Evolutionary conservation across 2,113 vertebrate genomes (phyloP).

Genomic region (Alosa alosa): DNA sequence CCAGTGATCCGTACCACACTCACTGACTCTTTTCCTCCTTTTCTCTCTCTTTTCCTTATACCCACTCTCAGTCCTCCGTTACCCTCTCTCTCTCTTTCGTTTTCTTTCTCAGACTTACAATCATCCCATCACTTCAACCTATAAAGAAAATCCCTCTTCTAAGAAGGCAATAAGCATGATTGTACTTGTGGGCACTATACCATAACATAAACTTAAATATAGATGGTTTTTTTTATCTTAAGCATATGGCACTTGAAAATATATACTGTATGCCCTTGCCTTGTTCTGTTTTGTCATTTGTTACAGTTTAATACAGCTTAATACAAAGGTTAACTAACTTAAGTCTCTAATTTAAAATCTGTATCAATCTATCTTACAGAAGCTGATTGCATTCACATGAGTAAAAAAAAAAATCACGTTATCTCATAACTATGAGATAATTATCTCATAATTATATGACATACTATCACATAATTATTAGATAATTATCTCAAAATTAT

Average conservation of each 20-base stretch:
- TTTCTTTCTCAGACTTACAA: too few relatives aligned
- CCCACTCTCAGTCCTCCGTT: neutral
- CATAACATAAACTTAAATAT: neutral
- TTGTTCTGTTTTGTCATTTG: neutral
- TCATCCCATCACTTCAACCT: too few relatives aligned
- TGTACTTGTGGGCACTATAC: too few relatives aligned
- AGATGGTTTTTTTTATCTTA: neutral
- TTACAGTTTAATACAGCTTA: neutral
- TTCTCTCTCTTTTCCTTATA: neutral
- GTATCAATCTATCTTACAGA: too few relatives aligned
- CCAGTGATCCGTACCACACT: neutral
- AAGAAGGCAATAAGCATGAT: too few relatives aligned
- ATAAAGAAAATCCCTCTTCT: too few relatives aligned
- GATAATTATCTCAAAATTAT: too few relatives aligned
- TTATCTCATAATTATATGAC: too few relatives aligned
- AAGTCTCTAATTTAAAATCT: neutral
- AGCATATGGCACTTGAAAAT: neutral
- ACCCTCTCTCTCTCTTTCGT: constrained; percentile 17
- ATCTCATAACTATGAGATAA: too few relatives aligned
- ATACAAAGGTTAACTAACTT: neutral
- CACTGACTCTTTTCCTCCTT: neutral
- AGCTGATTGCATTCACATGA: too few relatives aligned
- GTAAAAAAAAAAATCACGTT: too few relatives aligned
- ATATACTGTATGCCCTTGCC: neutral
- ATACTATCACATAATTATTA: too few relatives aligned